Conservation (phyloP, 2,797 vertebrate species). For the Anisognathus igniventris region DNA sequence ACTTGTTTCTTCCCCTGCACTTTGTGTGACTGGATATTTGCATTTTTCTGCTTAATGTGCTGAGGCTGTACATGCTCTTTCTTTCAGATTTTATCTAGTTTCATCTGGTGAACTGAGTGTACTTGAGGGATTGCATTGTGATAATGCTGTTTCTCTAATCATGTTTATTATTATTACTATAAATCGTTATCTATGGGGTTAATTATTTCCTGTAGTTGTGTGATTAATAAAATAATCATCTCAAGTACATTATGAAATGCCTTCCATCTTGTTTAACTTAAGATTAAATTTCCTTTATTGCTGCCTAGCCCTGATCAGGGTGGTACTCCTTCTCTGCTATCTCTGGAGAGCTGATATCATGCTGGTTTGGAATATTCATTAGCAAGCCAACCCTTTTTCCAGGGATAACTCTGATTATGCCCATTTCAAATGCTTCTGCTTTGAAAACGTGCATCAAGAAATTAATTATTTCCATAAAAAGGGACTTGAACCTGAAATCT, state of each 20-base stretch:
- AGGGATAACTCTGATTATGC: neutral
- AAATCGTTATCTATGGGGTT: conserved; percentile 8
- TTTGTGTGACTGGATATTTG: neutral
- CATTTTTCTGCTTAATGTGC: neutral
- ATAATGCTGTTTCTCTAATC: neutral
- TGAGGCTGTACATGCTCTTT: neutral
- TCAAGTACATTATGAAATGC: neutral
- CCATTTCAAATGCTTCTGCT: neutral
- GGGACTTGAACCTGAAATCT: neutral
- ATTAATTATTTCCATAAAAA: neutral
- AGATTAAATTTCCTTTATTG: conserved; percentile 3
- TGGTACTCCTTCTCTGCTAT: neutral
- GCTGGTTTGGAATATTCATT: neutral
- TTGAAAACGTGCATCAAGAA: neutral
- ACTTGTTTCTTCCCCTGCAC: neutral
- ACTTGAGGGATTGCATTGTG: neutral
- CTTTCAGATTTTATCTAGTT: neutral
- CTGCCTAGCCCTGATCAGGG: neutral
- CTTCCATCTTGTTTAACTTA: neutral
- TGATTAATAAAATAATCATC: neutral
- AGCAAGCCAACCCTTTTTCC: conserved; percentile 7
- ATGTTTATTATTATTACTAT: neutral
- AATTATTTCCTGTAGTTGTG: conserved; percentile 26
- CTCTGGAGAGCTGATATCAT: conserved; percentile 37
- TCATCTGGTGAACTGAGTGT: neutral